phyloP scores from a whole-genome alignment of 2,888 invertebrate genomes.

The Lasioglossum morio region DNA sequence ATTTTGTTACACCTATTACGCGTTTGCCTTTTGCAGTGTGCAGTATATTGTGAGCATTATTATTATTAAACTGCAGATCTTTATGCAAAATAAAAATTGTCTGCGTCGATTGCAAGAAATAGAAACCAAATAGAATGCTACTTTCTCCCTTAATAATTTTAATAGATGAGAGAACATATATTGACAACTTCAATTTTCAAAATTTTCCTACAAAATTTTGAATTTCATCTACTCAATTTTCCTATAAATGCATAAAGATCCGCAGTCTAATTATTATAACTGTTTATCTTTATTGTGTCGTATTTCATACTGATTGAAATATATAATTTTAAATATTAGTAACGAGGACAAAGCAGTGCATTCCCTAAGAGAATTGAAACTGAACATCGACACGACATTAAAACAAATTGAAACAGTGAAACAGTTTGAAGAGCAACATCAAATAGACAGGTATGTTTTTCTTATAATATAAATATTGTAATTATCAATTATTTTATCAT shows the following conservation, averaged over 20 bases:
- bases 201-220: too few relatives aligned
- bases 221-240: too few relatives aligned
- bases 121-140: too few relatives aligned
- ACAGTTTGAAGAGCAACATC: conserved; percentile 85
- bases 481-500: conserved; percentile 18
- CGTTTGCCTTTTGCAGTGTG: conserved; percentile 80
- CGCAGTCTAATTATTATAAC: neutral
- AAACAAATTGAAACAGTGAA: conserved; percentile 22
- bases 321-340: conserved; percentile 56
- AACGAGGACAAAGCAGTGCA: conserved; percentile 83
- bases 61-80: too few relatives aligned
- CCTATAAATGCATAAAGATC: too few relatives aligned
- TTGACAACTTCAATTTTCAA: too few relatives aligned
- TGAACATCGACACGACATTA: conserved; percentile 82
- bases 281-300: neutral
- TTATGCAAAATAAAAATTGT: too few relatives aligned
- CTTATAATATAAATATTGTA: conserved; percentile 8
- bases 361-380: conserved; percentile 88
- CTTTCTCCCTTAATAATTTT: too few relatives aligned
- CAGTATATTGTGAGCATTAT: conserved; percentile 76
- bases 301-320: conserved; percentile 8
- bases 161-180: too few relatives aligned
- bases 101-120: too few relatives aligned
- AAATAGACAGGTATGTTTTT: conserved; percentile 74
- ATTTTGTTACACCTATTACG: conserved; percentile 88